A percentile compares a stretch with the other conserved stretches of the same genome.
Evolutionary conservation across 2,888 invertebrate species (phyloP).

Genomic region (Mesorhabditis belari): DNA sequence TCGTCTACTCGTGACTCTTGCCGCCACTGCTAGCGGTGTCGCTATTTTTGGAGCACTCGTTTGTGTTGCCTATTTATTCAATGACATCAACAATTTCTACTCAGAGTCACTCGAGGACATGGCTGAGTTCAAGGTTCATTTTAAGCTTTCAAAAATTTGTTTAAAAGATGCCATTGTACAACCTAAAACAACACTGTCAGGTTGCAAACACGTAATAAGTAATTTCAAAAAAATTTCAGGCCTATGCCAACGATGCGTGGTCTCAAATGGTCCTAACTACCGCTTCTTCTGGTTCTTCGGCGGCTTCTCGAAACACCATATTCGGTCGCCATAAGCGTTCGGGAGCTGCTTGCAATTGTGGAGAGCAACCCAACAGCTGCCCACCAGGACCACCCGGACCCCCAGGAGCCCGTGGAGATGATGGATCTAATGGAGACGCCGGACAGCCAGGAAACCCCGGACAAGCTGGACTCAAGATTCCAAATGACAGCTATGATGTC

Average conservation of each 20-base stretch:
- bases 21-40: not conserved
- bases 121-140: not conserved
- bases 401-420: constrained; percentile 26
- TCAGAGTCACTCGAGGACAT: not conserved
- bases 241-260: constrained; percentile 10
- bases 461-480: constrained; percentile 3
- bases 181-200: too few relatives aligned
- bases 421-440: constrained; percentile 19
- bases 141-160: not conserved
- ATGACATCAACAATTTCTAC: not conserved
- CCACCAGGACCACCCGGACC: constrained; percentile 33
- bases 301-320: not conserved
- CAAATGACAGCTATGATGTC: not conserved
- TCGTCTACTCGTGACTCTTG: not conserved
- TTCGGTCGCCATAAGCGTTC: not conserved
- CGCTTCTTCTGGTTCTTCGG: not conserved
- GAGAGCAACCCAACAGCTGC: constrained; percentile 20
- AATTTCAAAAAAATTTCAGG: not conserved
- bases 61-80: not conserved
- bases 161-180: not conserved
- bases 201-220: too few relatives aligned
- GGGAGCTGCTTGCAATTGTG: constrained; percentile 9
- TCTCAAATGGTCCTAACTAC: constrained; percentile 2
- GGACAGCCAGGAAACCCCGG: constrained; percentile 21
- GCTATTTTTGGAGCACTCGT: not conserved